Conservation (phyloP, 2,888 invertebrate genomes). For the Orchesellides sinensis region DNA sequence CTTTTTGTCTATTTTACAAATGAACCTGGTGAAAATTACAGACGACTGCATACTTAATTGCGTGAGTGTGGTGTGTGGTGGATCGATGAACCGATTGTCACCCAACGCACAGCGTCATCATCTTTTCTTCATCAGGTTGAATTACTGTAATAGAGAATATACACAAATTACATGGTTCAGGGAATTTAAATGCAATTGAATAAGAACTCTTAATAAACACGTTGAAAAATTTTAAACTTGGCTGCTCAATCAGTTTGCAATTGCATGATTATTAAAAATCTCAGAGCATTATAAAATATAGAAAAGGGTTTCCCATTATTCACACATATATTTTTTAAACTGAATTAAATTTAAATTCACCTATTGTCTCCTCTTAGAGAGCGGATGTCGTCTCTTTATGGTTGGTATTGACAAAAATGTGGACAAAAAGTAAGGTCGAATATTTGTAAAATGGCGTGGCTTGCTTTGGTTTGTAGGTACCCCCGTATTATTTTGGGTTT, state of each 20-base stretch:
- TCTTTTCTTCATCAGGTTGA: constrained; percentile 23
- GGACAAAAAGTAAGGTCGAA: too few relatives aligned
- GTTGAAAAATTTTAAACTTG: neutral
- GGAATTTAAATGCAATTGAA: too few relatives aligned
- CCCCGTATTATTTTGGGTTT: constrained; percentile 20
- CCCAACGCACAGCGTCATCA: too few relatives aligned
- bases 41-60: constrained; percentile 55
- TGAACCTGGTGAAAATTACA: constrained; percentile 33
- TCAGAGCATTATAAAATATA: neutral
- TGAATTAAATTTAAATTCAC: neutral
- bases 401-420: neutral
- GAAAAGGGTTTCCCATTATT: neutral
- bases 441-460: too few relatives aligned
- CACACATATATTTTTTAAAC: too few relatives aligned
- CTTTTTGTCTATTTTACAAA: neutral
- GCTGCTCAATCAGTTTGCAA: too few relatives aligned
- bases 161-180: constrained; percentile 51
- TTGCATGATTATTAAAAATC: neutral
- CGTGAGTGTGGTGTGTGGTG: constrained; percentile 46
- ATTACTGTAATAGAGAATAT: constrained; percentile 50
- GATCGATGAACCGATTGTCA: constrained; percentile 42
- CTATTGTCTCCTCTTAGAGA: neutral
- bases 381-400: neutral
- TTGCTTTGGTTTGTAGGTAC: too few relatives aligned
- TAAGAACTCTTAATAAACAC: too few relatives aligned